These are phyloP conservation scores for Aphidius colemani DNA, from an alignment of 2,888 invertebrate genomes.

Conservation along the genomic window DNA sequence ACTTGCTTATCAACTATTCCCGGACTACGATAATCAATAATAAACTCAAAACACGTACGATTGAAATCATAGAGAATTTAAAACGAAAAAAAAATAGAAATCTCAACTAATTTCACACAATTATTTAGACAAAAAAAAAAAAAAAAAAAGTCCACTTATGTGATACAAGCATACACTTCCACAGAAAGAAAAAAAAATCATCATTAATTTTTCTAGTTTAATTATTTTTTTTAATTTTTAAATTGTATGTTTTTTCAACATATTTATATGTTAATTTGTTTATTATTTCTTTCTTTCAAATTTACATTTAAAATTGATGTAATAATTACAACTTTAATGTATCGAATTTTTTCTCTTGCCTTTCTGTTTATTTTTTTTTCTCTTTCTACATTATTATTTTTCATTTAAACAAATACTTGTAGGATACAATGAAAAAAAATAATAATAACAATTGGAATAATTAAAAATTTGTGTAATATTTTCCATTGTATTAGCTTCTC, in stretches of 20 bases:
- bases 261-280: background rate
- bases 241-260: constrained; percentile 2
- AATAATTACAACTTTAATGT: constrained; percentile 34
- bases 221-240: background rate
- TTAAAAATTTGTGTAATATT: background rate
- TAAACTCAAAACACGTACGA: background rate
- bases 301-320: constrained; percentile 6
- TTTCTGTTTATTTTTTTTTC: constrained; percentile 27
- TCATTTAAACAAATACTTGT: too few relatives aligned
- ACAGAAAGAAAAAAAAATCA: constrained; percentile 1
- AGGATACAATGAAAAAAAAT: constrained; percentile 8
- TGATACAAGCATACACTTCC: constrained; percentile 2
- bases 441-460: background rate
- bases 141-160: constrained; percentile 6
- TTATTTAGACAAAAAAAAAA: background rate
- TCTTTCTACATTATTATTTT: constrained; percentile 13
- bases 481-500: constrained; percentile 54
- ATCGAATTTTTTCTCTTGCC: constrained; percentile 31
- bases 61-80: background rate
- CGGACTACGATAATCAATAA: too few relatives aligned
- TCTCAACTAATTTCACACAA: background rate
- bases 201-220: too few relatives aligned
- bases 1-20: too few relatives aligned
- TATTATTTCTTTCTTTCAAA: constrained; percentile 19
- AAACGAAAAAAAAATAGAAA: background rate